Base-by-base conservation (phyloP, 1,140 invertebrate species). In the Drosophila parvula region DNA sequence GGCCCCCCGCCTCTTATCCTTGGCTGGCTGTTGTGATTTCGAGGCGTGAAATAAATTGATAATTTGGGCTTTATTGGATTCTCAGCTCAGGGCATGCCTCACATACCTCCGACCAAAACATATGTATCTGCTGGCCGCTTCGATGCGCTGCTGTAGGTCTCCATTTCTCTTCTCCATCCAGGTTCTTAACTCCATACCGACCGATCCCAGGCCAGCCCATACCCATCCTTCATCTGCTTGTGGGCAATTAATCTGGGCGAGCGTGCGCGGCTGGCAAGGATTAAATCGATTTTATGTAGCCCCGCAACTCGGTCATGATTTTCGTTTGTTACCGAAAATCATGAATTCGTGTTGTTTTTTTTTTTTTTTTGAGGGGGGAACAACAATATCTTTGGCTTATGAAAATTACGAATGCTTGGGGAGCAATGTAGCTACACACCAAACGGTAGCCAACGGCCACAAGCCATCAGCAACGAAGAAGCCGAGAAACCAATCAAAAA, bases 1-100 rank as follows among this genome's bases (percentile, higher is more conserved):
- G 38, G n/a, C n/a, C 55, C 69, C 56, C 64, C 44, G 41, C 43
- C 47, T 14, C 40, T 50, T 34, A 48, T 56, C 57, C 71, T 59
- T 28, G 59, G 43, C 32, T 78, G 74, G 64, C 57, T 79, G 79
- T 73, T 90, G 70, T 90, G 85, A 90, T 81, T 81, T 81, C 41
- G 64, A 90, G 85, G 85, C 85, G 85, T 90, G 86, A 90, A 90
- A 90, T 90, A 90, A 90, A 90, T 90, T 86, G 85, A 90, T 90
- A 90, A 90, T 90, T 90, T 90, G 57, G 85, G 60, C 86, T 78
- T 90, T 90, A 90, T 90, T 90, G 85, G 85, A 90, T 90, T 90
- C 76, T 53, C 44, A 56, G 34, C 40, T 11, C 61, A 43, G 48
- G 44, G 64, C 56, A 51, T 40, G 41, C 56, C 48, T 62, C 51